Evolutionary conservation across 2,113 vertebrate species (phyloP), one percentile per base, ranked within the genome.

Genomic region (Myrmecophaga tridactyla): DNA sequence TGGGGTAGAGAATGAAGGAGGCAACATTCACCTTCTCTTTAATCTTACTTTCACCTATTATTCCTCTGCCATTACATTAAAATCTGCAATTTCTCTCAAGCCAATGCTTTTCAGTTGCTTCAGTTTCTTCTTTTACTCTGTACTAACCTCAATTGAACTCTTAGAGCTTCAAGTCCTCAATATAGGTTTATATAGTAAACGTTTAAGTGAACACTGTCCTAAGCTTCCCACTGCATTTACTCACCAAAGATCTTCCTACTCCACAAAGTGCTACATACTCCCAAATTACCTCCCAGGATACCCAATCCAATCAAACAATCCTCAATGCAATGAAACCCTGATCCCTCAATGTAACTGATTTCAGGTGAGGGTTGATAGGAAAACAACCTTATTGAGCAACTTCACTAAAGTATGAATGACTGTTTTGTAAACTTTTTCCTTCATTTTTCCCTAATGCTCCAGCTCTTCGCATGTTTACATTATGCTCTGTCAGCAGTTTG

Each of bases 1-100:
- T 31, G 34, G 36, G n/a, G n/a, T 17, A 43, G 20, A 83, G 34
- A 92, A 69, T 6, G 1, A 8, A 14, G 14, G 36, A 85, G 76
- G 62, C 10, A 96, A 31, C 27, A 39, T 51, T 89, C 58, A 29
- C 14, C 69, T 87, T 63, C 31, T 75, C 62, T 87, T 83, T 89
- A 81, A 69, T 83, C 23, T 4, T 27, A 84, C 46, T 46, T 93
- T 89, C n/a, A 75, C 39, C 41, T 73, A 53, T 73, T 83, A 82
- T 58, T 86, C 21, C 25, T 81, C 72, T 88, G 76, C 73, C n/a
- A 95, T 75, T 81, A 85, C 20, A 89, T 92, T 96, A 60, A 89
- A 94, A 62, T 67, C 53, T 29, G 34, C 11, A 41, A 34, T 60
- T 36, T 6, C 31, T 94, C 63, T 39, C 25, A 82, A 41, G 60